Percentiles rank a stretch among this genome's conserved stretches.
These are phyloP conservation scores for Plodia interpunctella DNA, from an alignment of 1,140 invertebrate genomes.

Conservation along the genomic window DNA sequence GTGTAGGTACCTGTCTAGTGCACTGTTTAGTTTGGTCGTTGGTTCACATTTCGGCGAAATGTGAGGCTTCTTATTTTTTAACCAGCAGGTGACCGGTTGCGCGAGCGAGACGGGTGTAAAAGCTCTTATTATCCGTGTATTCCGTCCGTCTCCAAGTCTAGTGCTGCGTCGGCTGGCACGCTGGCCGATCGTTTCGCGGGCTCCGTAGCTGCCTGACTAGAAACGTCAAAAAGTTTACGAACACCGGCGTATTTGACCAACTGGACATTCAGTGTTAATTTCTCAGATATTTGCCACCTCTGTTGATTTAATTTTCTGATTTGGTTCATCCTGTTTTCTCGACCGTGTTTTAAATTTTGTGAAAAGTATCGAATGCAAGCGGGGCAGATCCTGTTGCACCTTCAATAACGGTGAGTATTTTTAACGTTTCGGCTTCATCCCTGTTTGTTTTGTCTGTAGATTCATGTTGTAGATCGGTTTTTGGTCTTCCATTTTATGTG, in stretches of 20 bases:
- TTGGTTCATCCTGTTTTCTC: constrained; percentile 26
- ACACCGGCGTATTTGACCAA: constrained; percentile 14
- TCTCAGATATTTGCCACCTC: background rate
- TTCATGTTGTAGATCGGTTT: background rate
- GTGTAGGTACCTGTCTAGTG: constrained; percentile 42
- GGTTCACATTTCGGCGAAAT: constrained; percentile 67
- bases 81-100: constrained; percentile 58
- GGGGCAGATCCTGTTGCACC: constrained; percentile 59
- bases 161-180: constrained; percentile 56
- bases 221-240: constrained; percentile 63
- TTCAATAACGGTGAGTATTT: constrained; percentile 64
- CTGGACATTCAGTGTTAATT: constrained; percentile 1
- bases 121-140: constrained; percentile 40
- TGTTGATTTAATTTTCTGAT: constrained; percentile 9
- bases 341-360: constrained; percentile 55
- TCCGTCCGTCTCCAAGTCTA: constrained; percentile 32
- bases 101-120: constrained; percentile 53
- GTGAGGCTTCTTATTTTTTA: constrained; percentile 63
- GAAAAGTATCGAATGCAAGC: constrained; percentile 57
- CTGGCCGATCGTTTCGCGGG: constrained; percentile 42
- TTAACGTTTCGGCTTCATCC: constrained; percentile 23
- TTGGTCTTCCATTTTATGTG: background rate
- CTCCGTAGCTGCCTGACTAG: constrained; percentile 22
- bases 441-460: constrained; percentile 2
- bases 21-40: constrained; percentile 50